Evolutionary conservation across 2,113 vertebrate genomes (phyloP).

Genomic region (Vidua chalybeata): DNA sequence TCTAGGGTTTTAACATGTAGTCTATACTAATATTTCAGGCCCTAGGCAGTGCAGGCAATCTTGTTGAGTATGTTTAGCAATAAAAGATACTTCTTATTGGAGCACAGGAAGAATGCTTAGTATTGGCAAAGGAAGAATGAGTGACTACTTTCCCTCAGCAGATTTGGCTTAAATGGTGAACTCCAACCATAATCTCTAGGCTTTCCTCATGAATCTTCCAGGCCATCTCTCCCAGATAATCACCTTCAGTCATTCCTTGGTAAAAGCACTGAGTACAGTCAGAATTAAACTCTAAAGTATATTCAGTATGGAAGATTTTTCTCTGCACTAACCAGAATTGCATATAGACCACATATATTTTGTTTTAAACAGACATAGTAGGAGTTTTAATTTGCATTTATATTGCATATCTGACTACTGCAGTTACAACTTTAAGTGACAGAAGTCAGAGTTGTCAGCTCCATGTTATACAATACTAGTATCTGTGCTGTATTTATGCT

Average conservation of each 20-base stretch:
- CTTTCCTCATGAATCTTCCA: not conserved
- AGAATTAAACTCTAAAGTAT: not conserved
- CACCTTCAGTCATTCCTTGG: not conserved
- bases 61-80: not conserved
- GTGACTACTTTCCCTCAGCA: not conserved
- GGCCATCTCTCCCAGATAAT: not conserved
- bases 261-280: not conserved
- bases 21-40: not conserved
- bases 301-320: not conserved
- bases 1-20: not conserved
- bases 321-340: not conserved
- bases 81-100: not conserved
- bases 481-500: not conserved
- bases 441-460: not conserved
- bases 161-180: not conserved
- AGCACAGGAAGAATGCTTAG: not conserved
- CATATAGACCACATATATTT: not conserved
- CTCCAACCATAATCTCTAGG: not conserved
- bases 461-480: not conserved
- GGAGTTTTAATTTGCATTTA: not conserved
- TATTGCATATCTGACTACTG: not conserved
- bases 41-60: not conserved
- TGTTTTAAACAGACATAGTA: not conserved
- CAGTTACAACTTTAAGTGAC: not conserved
- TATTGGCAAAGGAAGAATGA: not conserved